Evolutionary conservation across 1,140 invertebrate genomes (phyloP).

Genomic region (Sinella curviseta): DNA sequence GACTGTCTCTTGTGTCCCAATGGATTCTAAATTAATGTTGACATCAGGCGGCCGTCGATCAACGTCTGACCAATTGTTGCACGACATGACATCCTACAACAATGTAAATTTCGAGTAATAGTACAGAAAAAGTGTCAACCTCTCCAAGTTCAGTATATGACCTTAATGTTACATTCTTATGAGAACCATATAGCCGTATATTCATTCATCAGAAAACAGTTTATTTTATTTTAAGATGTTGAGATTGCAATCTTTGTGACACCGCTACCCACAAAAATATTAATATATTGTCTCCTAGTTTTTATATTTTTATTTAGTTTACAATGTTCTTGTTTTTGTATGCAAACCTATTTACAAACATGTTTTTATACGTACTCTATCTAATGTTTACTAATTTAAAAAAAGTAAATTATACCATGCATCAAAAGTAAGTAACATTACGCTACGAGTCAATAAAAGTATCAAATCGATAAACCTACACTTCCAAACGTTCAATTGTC

Average conservation of each 20-base stretch:
- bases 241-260: neutral
- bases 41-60: neutral
- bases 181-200: too few relatives aligned
- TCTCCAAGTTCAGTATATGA: too few relatives aligned
- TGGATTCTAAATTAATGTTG: constrained; percentile 6
- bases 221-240: too few relatives aligned
- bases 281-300: neutral
- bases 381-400: neutral
- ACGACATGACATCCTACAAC: too few relatives aligned
- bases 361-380: neutral
- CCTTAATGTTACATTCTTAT: too few relatives aligned
- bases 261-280: neutral
- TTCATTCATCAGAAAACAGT: too few relatives aligned
- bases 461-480: too few relatives aligned
- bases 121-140: too few relatives aligned
- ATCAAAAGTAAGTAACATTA: neutral
- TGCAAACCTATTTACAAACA: neutral
- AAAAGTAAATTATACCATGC: neutral
- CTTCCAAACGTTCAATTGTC: too few relatives aligned
- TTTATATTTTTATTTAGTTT: neutral
- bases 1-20: constrained; percentile 40
- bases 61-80: neutral
- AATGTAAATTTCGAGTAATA: too few relatives aligned
- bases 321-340: neutral
- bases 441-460: neutral